A percentile compares a stretch with the other conserved stretches of the same genome.
These are phyloP conservation scores for Pseudomyrmex pallidus DNA, from an alignment of 1,140 invertebrate genomes.

Conservation along the genomic window DNA sequence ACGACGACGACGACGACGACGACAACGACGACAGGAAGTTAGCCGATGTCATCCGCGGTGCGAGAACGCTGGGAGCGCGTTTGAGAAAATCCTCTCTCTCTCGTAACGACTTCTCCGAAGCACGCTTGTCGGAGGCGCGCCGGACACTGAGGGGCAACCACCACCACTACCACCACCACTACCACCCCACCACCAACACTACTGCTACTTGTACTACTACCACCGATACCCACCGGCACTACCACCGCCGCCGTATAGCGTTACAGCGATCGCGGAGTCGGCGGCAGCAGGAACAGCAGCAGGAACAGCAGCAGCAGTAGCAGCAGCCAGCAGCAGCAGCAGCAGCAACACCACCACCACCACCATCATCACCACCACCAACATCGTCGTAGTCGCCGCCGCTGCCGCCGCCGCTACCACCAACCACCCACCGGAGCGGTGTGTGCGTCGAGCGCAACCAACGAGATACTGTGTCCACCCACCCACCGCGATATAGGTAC, in stretches of 20 bases:
- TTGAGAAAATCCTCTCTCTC: slow-evolving; percentile 63
- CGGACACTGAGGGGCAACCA: slow-evolving; percentile 85
- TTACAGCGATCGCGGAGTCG: slow-evolving; percentile 37
- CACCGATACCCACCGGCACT: slow-evolving; percentile 44
- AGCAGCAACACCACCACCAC: slow-evolving; percentile 43
- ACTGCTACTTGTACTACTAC: slow-evolving; percentile 31
- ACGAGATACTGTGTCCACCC: slow-evolving; percentile 79
- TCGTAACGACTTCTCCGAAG: slow-evolving; percentile 76
- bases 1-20: slow-evolving; percentile 34
- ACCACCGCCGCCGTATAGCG: slow-evolving; percentile 45
- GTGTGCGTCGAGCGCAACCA: slow-evolving; percentile 63
- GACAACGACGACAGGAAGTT: slow-evolving; percentile 25
- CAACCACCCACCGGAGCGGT: slow-evolving; percentile 53
- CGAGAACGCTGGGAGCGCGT: slow-evolving; percentile 58
- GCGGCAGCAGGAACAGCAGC: slow-evolving; percentile 59
- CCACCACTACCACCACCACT: slow-evolving; percentile 72
- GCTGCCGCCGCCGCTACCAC: slow-evolving; percentile 26
- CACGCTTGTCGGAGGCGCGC: slow-evolving; percentile 85
- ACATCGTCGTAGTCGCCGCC: background rate
- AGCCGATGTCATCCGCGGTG: slow-evolving; percentile 66
- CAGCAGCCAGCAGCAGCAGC: slow-evolving; percentile 55
- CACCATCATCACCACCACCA: slow-evolving; percentile 17
- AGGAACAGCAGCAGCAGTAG: slow-evolving; percentile 43
- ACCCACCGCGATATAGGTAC: slow-evolving; percentile 79
- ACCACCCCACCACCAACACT: slow-evolving; percentile 58